A percentile compares a stretch with the other conserved stretches of the same genome.
These are phyloP conservation scores for Heterohyrax brucei DNA, from an alignment of 2,797 vertebrate genomes.

Conservation along the genomic window DNA sequence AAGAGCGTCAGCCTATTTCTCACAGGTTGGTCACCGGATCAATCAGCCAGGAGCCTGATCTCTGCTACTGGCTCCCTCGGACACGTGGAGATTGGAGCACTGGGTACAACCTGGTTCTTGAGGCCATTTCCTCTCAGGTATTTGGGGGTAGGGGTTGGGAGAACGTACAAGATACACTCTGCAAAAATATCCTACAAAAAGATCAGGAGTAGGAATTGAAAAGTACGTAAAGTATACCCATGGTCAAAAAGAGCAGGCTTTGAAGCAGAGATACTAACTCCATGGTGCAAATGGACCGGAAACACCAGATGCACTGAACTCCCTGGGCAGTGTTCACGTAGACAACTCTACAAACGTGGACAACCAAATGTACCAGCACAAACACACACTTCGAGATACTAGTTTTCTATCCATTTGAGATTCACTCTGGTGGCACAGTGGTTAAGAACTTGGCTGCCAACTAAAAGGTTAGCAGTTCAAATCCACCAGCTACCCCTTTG, in stretches of 20 bases:
- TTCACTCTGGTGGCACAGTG: too few species aligned
- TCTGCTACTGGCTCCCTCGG: background rate
- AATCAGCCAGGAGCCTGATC: background rate
- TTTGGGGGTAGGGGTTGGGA: background rate
- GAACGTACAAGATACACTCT: background rate
- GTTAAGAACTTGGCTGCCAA: too few species aligned
- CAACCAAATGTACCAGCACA: background rate
- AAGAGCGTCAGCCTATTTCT: slow-evolving; percentile 2
- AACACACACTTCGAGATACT: background rate
- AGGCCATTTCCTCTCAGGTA: background rate
- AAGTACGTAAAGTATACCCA: background rate
- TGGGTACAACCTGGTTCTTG: background rate
- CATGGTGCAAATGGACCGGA: accelerated
- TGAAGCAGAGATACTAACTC: background rate
- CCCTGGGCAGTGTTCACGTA: background rate
- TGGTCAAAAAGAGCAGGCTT: background rate
- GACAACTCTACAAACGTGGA: background rate
- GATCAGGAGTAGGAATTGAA: background rate
- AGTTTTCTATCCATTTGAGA: background rate
- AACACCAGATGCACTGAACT: too few species aligned
- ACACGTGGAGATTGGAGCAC: background rate
- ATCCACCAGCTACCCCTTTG: too few species aligned
- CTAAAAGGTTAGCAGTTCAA: too few species aligned
- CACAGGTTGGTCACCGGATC: accelerated
- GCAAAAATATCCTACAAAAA: background rate